These are phyloP conservation scores for Loripinus fragilis DNA, from an alignment of 2,888 invertebrate species.

Conservation along the genomic window DNA sequence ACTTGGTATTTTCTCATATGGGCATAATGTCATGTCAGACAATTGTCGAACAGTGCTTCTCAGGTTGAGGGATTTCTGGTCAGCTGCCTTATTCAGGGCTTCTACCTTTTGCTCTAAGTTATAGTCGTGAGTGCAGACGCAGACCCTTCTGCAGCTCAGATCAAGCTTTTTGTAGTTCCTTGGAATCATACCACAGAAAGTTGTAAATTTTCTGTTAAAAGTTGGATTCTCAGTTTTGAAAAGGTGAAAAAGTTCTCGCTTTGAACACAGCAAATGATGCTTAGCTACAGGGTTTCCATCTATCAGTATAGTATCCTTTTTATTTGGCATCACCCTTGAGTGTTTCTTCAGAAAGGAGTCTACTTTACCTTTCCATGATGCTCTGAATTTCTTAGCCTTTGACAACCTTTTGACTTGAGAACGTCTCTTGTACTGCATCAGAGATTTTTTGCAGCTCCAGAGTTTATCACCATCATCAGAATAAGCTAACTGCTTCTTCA, in stretches of 20 bases:
- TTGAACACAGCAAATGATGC: constrained; percentile 31
- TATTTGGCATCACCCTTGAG: constrained; percentile 26
- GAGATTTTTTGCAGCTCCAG: constrained; percentile 10
- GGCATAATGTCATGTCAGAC: constrained; percentile 30
- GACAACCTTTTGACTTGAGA: constrained; percentile 12
- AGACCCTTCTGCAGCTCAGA: constrained; percentile 30
- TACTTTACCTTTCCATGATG: constrained; percentile 20
- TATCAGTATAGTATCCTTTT: constrained; percentile 16
- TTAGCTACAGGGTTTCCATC: constrained; percentile 29
- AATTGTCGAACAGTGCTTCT: constrained; percentile 26
- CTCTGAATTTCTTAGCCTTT: neutral
- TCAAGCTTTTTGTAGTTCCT: constrained; percentile 27
- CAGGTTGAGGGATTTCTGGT: neutral
- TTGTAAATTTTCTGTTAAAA: constrained; percentile 24
- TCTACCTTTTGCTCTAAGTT: constrained; percentile 27
- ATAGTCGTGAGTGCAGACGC: constrained; percentile 35
- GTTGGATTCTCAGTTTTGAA: constrained; percentile 26
- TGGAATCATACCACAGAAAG: neutral
- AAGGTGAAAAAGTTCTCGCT: constrained; percentile 21
- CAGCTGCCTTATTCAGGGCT: constrained; percentile 31
- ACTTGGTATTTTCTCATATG: constrained; percentile 16
- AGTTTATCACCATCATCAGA: neutral
- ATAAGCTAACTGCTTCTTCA: constrained; percentile 32
- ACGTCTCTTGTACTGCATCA: constrained; percentile 1
- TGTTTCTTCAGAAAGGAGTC: constrained; percentile 5